phyloP scores from a whole-genome alignment of 2,888 invertebrate genomes.

The Agrotis segetum region DNA sequence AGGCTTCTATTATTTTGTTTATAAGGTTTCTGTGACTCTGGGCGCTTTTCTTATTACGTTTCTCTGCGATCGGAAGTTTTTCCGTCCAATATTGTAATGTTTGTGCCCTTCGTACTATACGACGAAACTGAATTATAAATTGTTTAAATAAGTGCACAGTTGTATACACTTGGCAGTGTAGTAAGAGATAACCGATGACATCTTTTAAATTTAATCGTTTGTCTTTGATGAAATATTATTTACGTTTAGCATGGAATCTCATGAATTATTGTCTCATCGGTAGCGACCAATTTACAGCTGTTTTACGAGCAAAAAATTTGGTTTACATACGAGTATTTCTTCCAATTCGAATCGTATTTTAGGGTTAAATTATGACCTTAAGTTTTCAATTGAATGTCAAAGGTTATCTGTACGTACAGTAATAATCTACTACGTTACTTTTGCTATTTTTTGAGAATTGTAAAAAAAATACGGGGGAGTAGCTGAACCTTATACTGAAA shows the following conservation, averaged over 20 bases:
- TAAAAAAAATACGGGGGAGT: background rate
- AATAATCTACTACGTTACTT: background rate
- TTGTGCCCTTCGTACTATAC: constrained; percentile 3
- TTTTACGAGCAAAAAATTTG: background rate
- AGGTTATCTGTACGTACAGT: background rate
- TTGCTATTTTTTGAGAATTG: background rate
- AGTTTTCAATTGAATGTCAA: constrained; percentile 24
- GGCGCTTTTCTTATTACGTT: constrained; percentile 41
- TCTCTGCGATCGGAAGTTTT: background rate
- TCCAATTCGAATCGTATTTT: constrained; percentile 19
- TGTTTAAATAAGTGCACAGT: background rate
- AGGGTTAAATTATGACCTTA: constrained; percentile 25
- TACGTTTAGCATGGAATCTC: constrained; percentile 1
- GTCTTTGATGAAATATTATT: constrained; percentile 14
- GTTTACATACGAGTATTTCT: background rate
- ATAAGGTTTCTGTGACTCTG: constrained; percentile 36
- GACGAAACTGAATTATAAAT: constrained; percentile 1
- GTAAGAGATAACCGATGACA: constrained; percentile 1
- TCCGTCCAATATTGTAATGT: constrained; percentile 3
- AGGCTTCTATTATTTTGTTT: constrained; percentile 41
- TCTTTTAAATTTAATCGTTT: constrained; percentile 6
- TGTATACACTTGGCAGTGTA: constrained; percentile 4
- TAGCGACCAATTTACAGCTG: background rate
- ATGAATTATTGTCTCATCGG: background rate
- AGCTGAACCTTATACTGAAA: background rate